Evolutionary conservation across 2,797 vertebrate genomes (phyloP), one percentile per base, ranked within the genome.

Genomic region (Salarias fasciatus): DNA sequence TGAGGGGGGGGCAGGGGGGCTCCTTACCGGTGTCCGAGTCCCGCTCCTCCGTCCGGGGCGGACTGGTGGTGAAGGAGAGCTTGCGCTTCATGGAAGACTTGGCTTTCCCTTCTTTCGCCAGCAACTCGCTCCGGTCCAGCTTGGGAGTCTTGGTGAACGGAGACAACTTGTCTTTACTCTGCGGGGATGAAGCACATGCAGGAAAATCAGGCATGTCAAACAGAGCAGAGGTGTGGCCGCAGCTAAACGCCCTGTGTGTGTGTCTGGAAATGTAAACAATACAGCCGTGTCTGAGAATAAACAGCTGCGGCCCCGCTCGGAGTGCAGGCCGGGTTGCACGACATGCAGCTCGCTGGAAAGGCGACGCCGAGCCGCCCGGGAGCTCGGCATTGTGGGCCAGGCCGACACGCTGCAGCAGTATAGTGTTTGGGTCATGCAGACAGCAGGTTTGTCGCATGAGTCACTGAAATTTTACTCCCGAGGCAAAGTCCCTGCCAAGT

Each of bases 31-130:
- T 96, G 89, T 98, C 97, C 37, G 97, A 99, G 88, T 95, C 96
- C 80, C 94, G 93, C 82, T 99, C 97, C 87, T 98, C 96, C 55
- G 95, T 95, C 91, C 94, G 91, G 73, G 95, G 91, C 13, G 97
- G 96, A 85, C 97, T 98, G 86, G 94, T 81, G 11, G 95, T 95
- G 91, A 99, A 99, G 91, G 97, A 96, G 77, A 99, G 95, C 94
- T 99, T 99, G 90, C 97, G 95, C 89, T 99, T 99, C 97, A 99
- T 97, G 89, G 97, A 97, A 88, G 96, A 94, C 91, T 96, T 99
- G 75, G 95, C 90, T 92, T 98, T 99, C 79, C 95, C 93, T 81
- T 99, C 97, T 87, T 97, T 99, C 63, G 94, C 93, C 91, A 95
- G 84, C 73, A 95, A 81, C 83, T 98, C 96, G 91, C 92, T 95